Evolutionary conservation across 30 jellyfish, hydroid and myxozoan species (phyloP).

Genomic region (Hydra vulgaris): DNA sequence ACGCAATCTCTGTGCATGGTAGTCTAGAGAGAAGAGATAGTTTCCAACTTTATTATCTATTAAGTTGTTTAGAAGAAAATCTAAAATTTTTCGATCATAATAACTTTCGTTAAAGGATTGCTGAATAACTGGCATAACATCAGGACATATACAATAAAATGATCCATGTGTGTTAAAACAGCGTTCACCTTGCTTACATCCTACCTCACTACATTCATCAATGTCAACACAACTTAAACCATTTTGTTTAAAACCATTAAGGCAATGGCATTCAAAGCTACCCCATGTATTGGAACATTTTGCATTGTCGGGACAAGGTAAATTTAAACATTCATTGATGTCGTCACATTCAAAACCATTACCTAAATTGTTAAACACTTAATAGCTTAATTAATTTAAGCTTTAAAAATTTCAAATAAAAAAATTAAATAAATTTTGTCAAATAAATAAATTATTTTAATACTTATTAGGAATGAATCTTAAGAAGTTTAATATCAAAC

Average conservation of each 20-base stretch:
- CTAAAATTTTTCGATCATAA: conserved; percentile 18
- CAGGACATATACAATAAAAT: conserved; percentile 19
- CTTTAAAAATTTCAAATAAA: too few species aligned
- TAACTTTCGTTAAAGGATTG: conserved; percentile 1
- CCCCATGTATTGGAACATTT: conserved; percentile 3
- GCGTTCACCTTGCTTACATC: conserved; percentile 9
- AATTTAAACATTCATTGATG: conserved; percentile 11
- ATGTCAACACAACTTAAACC: conserved; percentile 24
- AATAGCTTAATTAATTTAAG: too few species aligned
- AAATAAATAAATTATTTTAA: too few species aligned
- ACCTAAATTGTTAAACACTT: too few species aligned
- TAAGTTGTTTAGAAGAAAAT: conserved; percentile 8
- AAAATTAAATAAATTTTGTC: too few species aligned
- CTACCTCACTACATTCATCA: neutral
- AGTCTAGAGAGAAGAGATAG: conserved; percentile 48
- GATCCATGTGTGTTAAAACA: conserved; percentile 11
- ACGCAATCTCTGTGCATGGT: conserved; percentile 74
- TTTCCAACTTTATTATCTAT: conserved; percentile 10
- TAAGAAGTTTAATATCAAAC: too few species aligned
- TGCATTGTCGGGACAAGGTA: conserved; percentile 21
- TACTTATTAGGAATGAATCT: too few species aligned
- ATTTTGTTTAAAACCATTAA: conserved; percentile 6
- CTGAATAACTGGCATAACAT: conserved; percentile 27
- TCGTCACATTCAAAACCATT: conserved; percentile 12
- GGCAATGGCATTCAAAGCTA: conserved; percentile 11